These are phyloP conservation scores for Argyresthia albistria DNA, from an alignment of 2,888 invertebrate species.

Conservation along the genomic window DNA sequence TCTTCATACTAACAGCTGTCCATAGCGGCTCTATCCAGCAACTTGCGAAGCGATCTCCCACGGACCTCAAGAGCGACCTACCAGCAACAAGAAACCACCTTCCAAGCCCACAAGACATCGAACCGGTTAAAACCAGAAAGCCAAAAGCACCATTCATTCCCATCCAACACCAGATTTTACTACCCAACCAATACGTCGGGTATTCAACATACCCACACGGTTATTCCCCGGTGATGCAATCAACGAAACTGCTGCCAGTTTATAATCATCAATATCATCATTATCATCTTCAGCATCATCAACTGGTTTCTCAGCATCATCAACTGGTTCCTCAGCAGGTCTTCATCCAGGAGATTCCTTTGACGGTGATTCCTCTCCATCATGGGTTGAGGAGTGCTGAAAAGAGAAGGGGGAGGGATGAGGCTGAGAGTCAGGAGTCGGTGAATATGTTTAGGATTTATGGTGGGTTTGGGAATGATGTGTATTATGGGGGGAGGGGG, in stretches of 20 bases:
- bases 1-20: neutral
- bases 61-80: neutral
- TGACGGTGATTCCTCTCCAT: conserved; percentile 31
- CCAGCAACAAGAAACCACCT: neutral
- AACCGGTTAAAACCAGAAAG: conserved; percentile 3
- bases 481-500: conserved; percentile 53
- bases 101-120: neutral
- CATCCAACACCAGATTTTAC: too few relatives aligned
- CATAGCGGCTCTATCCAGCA: neutral
- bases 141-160: conserved; percentile 6
- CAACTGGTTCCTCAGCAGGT: too few relatives aligned
- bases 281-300: too few relatives aligned
- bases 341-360: conserved; percentile 20
- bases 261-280: too few relatives aligned
- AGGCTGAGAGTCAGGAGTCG: too few relatives aligned
- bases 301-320: too few relatives aligned
- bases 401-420: too few relatives aligned
- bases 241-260: too few relatives aligned
- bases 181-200: too few relatives aligned
- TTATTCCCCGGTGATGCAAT: too few relatives aligned
- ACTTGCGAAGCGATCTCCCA: conserved; percentile 5
- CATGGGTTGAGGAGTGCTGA: too few relatives aligned
- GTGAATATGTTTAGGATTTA: conserved; percentile 21
- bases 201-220: too few relatives aligned
- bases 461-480: conserved; percentile 51